A percentile compares a stretch with the other conserved stretches of the same genome.
These are phyloP conservation scores for Montipora capricornis DNA, from an alignment of 64 coral and sea anemone species.

Conservation along the genomic window DNA sequence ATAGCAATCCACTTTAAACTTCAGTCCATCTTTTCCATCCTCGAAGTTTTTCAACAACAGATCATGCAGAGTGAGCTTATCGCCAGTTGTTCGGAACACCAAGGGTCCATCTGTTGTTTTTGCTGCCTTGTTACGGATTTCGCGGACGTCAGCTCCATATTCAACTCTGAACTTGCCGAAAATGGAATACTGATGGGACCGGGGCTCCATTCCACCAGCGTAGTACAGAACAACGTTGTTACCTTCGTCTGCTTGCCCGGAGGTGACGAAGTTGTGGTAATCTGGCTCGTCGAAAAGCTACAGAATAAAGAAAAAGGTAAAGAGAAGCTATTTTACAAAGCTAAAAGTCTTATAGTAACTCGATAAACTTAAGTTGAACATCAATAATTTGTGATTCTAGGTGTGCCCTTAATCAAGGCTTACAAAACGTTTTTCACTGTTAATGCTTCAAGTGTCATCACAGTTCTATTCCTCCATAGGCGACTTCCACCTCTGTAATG, in stretches of 20 bases:
- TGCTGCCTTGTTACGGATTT: neutral
- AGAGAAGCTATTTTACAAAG: neutral
- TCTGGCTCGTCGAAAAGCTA: constrained; percentile 30
- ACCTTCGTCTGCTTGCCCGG: constrained; percentile 23
- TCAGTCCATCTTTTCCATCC: no score
- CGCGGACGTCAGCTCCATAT: constrained; percentile 18
- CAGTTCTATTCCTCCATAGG: neutral
- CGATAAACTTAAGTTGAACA: neutral
- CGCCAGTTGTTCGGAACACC: constrained; percentile 47
- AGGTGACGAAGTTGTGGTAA: constrained; percentile 48
- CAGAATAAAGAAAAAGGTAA: constrained; percentile 5
- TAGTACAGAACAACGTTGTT: constrained; percentile 39
- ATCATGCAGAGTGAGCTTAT: constrained; percentile 43
- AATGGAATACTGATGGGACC: constrained; percentile 37
- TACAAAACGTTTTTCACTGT: neutral
- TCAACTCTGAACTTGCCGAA: constrained; percentile 46
- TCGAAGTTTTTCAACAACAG: no score
- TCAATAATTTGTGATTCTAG: no score
- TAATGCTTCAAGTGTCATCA: neutral
- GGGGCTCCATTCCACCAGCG: constrained; percentile 39
- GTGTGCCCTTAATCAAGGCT: neutral
- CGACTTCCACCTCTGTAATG: constrained; percentile 6
- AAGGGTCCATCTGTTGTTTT: neutral
- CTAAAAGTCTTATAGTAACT: constrained; percentile 16
- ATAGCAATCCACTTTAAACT: no score